A percentile compares a stretch with the other conserved stretches of the same genome.
Evolutionary conservation across 2,888 invertebrate species (phyloP).

Genomic region (Hypsopygia costalis): DNA sequence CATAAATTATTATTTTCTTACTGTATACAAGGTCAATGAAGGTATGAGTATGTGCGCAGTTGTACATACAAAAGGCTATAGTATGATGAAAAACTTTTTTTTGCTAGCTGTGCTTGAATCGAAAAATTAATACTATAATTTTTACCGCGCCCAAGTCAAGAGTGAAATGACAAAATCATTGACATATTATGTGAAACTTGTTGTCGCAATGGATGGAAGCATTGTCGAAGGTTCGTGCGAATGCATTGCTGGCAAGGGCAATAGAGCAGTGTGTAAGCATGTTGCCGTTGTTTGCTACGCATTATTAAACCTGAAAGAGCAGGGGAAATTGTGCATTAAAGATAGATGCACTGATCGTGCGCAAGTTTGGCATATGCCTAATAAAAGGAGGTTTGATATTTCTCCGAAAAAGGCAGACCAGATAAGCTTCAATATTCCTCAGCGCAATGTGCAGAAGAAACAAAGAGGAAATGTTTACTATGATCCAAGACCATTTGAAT

Average conservation of each 20-base stretch:
- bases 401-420: constrained; percentile 6
- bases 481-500: constrained; percentile 1
- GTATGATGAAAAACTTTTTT: constrained; percentile 2
- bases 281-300: constrained; percentile 3
- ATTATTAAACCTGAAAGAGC: not conserved
- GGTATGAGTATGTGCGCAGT: not conserved
- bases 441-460: constrained; percentile 4
- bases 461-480: not conserved
- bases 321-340: too few species aligned
- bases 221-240: constrained; percentile 3
- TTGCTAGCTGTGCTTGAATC: not conserved
- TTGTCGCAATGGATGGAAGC: too few species aligned
- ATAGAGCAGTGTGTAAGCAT: constrained; percentile 5
- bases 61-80: constrained; percentile 4
- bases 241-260: constrained; percentile 6
- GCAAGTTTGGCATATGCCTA: not conserved
- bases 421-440: not conserved
- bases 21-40: too few species aligned
- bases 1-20: not conserved
- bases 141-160: constrained; percentile 5
- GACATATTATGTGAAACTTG: not conserved
- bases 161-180: constrained; percentile 5
- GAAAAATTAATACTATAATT: constrained; percentile 1
- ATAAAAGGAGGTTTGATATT: constrained; percentile 1
- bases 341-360: too few species aligned